Conservation (phyloP, 1,140 invertebrate genomes). For the Steinernema feltiae region DNA sequence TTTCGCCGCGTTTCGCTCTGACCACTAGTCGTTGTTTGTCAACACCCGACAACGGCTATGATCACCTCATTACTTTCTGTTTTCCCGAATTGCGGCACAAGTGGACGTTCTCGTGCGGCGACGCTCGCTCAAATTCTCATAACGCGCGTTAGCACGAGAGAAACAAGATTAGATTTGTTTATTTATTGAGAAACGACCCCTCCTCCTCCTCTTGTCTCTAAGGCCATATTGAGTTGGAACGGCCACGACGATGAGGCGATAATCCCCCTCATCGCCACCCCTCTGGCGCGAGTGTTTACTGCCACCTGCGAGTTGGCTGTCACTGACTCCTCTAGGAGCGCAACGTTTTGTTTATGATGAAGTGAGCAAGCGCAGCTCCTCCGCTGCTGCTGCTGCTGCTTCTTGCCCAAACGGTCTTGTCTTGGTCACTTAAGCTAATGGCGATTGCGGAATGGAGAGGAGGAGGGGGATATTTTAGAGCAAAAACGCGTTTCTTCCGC, state of each 20-base stretch:
- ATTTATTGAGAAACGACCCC: background rate
- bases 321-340: background rate
- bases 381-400: background rate
- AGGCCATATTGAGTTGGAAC: background rate
- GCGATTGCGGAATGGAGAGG: background rate
- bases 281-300: background rate
- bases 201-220: background rate
- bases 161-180: constrained; percentile 12
- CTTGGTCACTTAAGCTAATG: background rate
- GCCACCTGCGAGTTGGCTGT: constrained; percentile 7
- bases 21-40: no score
- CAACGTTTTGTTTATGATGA: background rate
- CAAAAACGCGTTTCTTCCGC: background rate
- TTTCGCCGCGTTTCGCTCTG: no score
- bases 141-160: background rate
- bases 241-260: background rate
- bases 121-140: background rate
- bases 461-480: background rate
- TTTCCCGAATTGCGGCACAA: no score
- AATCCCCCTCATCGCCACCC: background rate
- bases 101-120: no score
- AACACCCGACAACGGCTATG: no score
- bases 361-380: background rate
- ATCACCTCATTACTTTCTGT: no score
- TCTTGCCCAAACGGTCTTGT: no score